phyloP scores from a whole-genome alignment of 1,140 invertebrate genomes.

The Drosophila sulfurigaster region DNA sequence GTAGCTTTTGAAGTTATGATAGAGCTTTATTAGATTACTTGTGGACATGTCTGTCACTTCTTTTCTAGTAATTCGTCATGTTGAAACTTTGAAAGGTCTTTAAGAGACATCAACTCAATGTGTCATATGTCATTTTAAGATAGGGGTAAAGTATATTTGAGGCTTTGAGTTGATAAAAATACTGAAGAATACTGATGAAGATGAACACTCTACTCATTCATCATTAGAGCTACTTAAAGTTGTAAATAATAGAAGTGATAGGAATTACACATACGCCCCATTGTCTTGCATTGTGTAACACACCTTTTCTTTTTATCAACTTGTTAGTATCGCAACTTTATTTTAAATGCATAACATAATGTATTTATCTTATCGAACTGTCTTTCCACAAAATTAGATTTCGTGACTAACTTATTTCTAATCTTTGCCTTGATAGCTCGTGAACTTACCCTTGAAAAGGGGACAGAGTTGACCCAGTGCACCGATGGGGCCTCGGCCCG shows the following conservation, averaged over 20 bases:
- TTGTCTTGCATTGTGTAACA: constrained; percentile 1
- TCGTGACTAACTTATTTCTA: constrained; percentile 8
- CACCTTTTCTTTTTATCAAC: background rate
- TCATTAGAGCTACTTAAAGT: background rate
- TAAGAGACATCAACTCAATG: background rate
- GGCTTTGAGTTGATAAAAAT: background rate
- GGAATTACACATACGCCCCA: constrained; percentile 26
- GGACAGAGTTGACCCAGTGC: constrained; percentile 93
- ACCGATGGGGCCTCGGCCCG: constrained; percentile 92
- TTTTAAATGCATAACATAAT: background rate
- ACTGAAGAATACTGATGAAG: background rate
- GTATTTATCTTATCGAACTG: constrained; percentile 8
- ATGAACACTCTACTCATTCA: background rate
- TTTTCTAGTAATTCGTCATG: background rate
- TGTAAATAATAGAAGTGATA: background rate
- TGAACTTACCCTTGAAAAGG: constrained; percentile 91
- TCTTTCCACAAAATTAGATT: background rate
- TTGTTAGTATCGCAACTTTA: constrained; percentile 12
- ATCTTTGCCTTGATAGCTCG: background rate
- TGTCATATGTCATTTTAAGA: background rate
- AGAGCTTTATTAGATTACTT: background rate
- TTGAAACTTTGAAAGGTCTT: background rate
- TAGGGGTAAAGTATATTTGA: background rate
- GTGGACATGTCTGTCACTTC: background rate
- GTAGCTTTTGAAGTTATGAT: background rate